A percentile compares a stretch with the other conserved stretches of the same genome.
Conservation (phyloP, 2,113 vertebrate species). For the Coturnix japonica region DNA sequence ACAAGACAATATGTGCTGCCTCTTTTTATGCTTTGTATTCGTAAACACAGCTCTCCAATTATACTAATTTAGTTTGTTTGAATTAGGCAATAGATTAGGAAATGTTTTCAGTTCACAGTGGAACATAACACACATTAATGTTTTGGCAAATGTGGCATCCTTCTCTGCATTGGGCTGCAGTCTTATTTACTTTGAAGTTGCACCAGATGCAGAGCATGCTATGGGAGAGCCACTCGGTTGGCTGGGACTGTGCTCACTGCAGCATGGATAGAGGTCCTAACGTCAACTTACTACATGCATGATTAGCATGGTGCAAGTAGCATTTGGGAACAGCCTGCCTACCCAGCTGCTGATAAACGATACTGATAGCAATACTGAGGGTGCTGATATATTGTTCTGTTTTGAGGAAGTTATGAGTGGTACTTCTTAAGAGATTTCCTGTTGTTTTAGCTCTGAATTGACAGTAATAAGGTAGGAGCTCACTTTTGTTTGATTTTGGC, state of each 20-base stretch:
- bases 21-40: constrained; percentile 38
- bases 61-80: constrained; percentile 69
- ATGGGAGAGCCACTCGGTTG: fast-evolving
- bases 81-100: constrained; percentile 51
- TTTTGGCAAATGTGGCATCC: constrained; percentile 23
- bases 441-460: neutral
- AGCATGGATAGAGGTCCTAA: neutral
- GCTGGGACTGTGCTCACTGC: neutral
- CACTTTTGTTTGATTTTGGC: neutral
- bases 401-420: neutral
- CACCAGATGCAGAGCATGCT: neutral
- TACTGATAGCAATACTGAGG: fast-evolving
- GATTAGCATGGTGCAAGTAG: fast-evolving
- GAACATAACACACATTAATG: neutral
- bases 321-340: neutral
- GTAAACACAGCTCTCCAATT: constrained; percentile 39
- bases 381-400: neutral
- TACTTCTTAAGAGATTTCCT: neutral
- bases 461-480: neutral
- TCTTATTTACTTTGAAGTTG: neutral
- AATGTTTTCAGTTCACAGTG: constrained; percentile 28
- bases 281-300: fast-evolving
- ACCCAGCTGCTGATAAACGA: neutral
- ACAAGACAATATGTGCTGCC: neutral
- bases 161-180: neutral